These are phyloP conservation scores for Streptopelia turtur DNA, from an alignment of 2,797 vertebrate genomes.

Conservation along the genomic window DNA sequence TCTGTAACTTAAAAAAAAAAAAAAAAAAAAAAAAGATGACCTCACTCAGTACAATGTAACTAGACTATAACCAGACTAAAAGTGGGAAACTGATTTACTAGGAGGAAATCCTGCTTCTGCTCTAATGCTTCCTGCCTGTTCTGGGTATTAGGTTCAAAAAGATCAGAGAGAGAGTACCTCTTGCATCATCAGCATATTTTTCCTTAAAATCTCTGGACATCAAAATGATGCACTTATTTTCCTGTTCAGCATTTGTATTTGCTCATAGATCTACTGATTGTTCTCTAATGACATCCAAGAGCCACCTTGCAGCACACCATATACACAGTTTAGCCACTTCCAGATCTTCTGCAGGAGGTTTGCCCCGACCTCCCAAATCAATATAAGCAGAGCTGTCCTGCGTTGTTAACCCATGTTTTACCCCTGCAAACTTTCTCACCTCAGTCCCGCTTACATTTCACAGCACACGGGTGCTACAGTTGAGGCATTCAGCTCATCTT, in stretches of 20 bases:
- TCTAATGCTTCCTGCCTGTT: slow-evolving; percentile 43
- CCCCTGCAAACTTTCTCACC: background rate
- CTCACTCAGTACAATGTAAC: background rate
- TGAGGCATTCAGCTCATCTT: background rate
- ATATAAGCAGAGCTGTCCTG: background rate
- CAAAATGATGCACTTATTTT: background rate
- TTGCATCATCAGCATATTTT: background rate
- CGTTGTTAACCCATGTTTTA: background rate
- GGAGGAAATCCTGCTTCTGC: slow-evolving; percentile 54
- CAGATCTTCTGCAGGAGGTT: background rate
- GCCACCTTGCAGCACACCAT: background rate
- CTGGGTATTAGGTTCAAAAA: slow-evolving; percentile 4
- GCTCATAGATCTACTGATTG: background rate
- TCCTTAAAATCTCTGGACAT: background rate
- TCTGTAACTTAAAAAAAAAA: background rate
- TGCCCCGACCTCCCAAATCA: background rate
- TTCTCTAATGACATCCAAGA: background rate
- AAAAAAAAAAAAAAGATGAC: background rate
- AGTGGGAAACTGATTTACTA: background rate
- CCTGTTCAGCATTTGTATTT: background rate
- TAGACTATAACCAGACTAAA: slow-evolving; percentile 1
- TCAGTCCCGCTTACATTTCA: background rate
- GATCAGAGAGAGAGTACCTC: background rate
- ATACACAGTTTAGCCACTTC: accelerated
- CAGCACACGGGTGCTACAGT: background rate